Conservation (phyloP, 92 coral and sea anemone genomes). For the Porites evermanni region DNA sequence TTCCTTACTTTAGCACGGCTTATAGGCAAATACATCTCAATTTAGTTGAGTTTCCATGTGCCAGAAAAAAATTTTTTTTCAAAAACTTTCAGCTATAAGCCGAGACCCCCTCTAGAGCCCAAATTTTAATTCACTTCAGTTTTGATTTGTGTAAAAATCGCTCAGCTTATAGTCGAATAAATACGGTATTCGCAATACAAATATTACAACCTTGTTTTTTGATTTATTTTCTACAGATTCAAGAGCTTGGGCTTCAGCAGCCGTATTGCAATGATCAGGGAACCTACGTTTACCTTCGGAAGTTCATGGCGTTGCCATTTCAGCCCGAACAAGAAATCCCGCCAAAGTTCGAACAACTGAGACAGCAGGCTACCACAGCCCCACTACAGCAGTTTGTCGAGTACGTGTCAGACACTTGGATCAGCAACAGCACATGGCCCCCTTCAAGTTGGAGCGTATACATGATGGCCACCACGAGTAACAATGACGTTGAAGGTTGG, state of each 20-base stretch:
- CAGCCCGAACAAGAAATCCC: slow-evolving; percentile 25
- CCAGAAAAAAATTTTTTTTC: no score
- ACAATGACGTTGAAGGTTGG: slow-evolving; percentile 54
- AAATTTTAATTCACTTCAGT: no score
- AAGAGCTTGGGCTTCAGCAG: slow-evolving; percentile 31
- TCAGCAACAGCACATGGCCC: slow-evolving; percentile 17
- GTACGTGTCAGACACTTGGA: slow-evolving; percentile 22
- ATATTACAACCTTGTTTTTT: no score
- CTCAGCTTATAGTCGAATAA: no score
- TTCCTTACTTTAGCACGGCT: no score
- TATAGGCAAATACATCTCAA: no score
- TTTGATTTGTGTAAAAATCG: no score
- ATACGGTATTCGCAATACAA: no score
- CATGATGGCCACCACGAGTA: slow-evolving; percentile 37
- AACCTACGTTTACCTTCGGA: slow-evolving; percentile 20
- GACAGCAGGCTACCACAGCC: slow-evolving; percentile 3
- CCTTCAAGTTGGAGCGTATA: slow-evolving; percentile 40
- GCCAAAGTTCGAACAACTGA: slow-evolving; percentile 22
- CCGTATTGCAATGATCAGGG: slow-evolving; percentile 11
- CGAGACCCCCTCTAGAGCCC: no score
- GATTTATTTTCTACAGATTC: slow-evolving; percentile 12
- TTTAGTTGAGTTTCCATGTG: no score
- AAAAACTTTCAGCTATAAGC: no score
- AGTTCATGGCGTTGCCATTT: slow-evolving; percentile 36
- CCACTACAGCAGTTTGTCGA: slow-evolving; percentile 10